Conservation (phyloP, 2,113 vertebrate genomes). For the Tapirus terrestris region DNA sequence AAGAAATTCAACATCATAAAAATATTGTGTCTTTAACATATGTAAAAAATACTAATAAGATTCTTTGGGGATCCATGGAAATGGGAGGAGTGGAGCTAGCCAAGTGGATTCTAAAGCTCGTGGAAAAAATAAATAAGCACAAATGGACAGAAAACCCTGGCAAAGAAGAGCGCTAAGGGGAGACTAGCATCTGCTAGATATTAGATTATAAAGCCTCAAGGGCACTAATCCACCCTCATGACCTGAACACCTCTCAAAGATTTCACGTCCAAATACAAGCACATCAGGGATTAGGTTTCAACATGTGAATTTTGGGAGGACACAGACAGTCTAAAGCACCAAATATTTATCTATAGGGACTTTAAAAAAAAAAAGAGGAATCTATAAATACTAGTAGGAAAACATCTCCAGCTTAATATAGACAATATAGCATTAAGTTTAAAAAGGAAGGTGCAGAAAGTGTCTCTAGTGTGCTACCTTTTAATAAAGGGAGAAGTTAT, state of each 20-base stretch:
- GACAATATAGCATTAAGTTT: background rate
- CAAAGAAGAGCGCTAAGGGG: background rate
- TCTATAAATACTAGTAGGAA: background rate
- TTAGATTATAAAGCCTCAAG: background rate
- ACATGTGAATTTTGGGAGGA: background rate
- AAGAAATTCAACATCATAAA: conserved; percentile 1
- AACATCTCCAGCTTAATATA: background rate
- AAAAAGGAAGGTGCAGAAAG: background rate
- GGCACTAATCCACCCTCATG: background rate
- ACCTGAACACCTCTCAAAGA: background rate
- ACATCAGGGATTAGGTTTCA: background rate
- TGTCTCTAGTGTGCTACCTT: background rate
- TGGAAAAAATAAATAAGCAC: background rate
- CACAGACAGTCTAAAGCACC: background rate
- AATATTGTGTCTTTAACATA: background rate
- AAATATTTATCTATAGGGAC: background rate
- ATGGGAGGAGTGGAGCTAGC: background rate
- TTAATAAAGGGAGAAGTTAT: background rate
- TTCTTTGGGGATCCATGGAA: background rate
- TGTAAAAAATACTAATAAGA: background rate
- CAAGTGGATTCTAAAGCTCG: background rate
- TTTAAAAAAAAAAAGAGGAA: background rate
- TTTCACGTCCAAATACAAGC: background rate
- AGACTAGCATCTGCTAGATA: background rate
- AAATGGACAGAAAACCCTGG: background rate